Evolutionary conservation across 2,113 vertebrate genomes (phyloP).

Genomic region (Tragelaphus imberbis): DNA sequence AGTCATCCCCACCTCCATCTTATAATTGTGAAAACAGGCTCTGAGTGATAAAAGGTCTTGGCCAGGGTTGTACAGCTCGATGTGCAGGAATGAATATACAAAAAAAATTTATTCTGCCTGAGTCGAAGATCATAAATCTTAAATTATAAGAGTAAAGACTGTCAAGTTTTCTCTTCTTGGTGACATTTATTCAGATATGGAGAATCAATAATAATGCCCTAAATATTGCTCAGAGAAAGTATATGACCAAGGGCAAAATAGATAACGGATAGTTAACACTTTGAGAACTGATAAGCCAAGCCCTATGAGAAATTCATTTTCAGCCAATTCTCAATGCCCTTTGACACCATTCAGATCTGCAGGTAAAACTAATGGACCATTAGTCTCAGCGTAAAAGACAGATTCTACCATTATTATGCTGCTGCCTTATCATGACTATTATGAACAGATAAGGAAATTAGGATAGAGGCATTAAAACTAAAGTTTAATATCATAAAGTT

Average conservation of each 20-base stretch:
- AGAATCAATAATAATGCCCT: background rate
- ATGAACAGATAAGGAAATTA: background rate
- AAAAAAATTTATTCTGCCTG: background rate
- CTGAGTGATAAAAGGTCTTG: background rate
- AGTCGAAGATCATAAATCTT: background rate
- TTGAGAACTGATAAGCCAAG: background rate
- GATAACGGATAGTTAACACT: background rate
- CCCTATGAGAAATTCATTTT: background rate
- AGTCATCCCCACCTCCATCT: background rate
- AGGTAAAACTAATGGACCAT: background rate
- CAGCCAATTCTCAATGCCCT: background rate
- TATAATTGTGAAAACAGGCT: background rate
- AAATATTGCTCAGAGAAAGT: background rate
- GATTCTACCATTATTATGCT: background rate
- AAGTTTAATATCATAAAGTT: background rate
- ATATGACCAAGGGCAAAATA: background rate
- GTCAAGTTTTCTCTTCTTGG: background rate
- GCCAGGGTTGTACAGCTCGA: background rate
- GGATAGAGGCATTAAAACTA: background rate
- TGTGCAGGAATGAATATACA: background rate
- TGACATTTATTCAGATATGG: background rate
- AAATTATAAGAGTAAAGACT: background rate
- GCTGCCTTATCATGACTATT: background rate
- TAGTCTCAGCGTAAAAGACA: background rate
- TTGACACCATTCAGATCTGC: background rate